Evolutionary conservation across 2,888 invertebrate species (phyloP).

Genomic region (Pyrrhia umbra): DNA sequence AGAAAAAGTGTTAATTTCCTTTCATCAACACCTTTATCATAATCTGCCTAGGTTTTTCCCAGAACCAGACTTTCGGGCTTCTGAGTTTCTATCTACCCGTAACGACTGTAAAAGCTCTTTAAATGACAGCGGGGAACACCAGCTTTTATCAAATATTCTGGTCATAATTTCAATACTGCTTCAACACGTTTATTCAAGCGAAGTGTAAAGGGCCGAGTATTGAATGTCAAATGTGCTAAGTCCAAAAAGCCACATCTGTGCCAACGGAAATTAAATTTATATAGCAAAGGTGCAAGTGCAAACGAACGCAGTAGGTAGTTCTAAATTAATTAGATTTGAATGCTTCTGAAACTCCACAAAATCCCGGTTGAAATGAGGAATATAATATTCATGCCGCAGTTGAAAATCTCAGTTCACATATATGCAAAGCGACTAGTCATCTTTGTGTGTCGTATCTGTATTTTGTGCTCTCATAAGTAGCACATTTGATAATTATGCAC

Average conservation of each 20-base stretch:
- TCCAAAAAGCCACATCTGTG: not conserved
- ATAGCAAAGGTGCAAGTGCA: conserved; percentile 2
- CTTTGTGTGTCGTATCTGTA: not conserved
- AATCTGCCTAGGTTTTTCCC: no score
- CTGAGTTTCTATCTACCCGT: no score
- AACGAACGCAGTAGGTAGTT: not conserved
- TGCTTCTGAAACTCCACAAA: not conserved
- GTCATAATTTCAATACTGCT: not conserved
- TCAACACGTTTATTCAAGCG: not conserved
- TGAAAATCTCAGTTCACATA: not conserved
- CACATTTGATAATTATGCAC: no score
- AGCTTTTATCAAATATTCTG: no score
- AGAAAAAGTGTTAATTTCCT: no score
- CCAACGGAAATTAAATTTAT: not conserved
- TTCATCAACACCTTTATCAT: no score
- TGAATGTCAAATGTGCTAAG: not conserved
- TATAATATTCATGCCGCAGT: conserved; percentile 4
- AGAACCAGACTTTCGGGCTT: no score
- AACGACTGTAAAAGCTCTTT: no score
- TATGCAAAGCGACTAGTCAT: not conserved
- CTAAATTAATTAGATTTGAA: conserved; percentile 14
- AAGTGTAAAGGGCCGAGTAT: not conserved
- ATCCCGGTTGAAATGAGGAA: conserved; percentile 5
- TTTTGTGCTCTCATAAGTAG: not conserved
- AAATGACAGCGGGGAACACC: no score